These are phyloP conservation scores for Tarsius wallacei DNA, from an alignment of 2,797 vertebrate genomes.

Conservation along the genomic window DNA sequence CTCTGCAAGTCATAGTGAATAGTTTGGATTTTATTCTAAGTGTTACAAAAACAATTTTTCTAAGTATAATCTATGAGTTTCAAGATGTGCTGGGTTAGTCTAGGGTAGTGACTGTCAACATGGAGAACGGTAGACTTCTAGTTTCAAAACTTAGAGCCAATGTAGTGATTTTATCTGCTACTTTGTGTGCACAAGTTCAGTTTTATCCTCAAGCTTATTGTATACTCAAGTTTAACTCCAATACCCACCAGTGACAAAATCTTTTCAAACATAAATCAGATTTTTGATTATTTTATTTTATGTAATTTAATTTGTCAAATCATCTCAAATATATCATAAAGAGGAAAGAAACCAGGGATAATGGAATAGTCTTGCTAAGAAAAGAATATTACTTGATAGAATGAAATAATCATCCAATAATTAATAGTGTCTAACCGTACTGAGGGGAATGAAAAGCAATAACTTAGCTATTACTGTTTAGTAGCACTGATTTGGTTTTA, in stretches of 20 bases:
- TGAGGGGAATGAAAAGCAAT: background rate
- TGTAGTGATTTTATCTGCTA: background rate
- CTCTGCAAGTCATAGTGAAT: background rate
- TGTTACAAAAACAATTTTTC: background rate
- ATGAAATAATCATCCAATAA: conserved; percentile 3
- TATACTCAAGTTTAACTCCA: background rate
- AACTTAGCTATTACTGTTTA: background rate
- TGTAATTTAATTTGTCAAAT: background rate
- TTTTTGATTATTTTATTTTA: conserved; percentile 58
- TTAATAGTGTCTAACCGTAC: background rate
- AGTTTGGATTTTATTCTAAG: background rate
- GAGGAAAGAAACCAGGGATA: background rate
- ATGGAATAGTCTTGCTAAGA: background rate
- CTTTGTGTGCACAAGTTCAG: background rate
- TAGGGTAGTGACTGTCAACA: background rate
- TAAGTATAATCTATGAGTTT: background rate
- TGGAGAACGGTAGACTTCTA: background rate
- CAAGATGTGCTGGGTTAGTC: background rate
- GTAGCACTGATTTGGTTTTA: background rate
- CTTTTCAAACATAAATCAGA: conserved; percentile 42
- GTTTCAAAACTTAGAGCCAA: background rate
- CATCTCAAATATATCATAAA: background rate
- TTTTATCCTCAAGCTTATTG: background rate
- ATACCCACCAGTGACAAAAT: background rate
- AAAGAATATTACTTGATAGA: background rate